Conservation (phyloP, 2,888 invertebrate genomes). For the Drosophila incognita region DNA sequence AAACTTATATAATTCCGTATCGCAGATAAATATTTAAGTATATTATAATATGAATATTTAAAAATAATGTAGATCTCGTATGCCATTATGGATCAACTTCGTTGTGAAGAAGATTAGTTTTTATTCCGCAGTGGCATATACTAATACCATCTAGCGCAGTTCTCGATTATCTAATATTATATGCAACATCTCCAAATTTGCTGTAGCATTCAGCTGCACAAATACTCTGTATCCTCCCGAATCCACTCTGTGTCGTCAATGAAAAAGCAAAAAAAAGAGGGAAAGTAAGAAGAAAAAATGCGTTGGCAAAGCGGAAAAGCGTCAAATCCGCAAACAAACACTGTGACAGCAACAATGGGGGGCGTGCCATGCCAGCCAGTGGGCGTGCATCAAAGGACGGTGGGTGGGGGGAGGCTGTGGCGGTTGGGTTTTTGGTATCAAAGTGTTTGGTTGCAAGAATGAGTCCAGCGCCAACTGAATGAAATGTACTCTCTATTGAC, state of each 20-base stretch:
- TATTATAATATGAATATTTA: neutral
- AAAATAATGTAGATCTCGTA: neutral
- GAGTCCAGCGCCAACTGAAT: slow-evolving; percentile 67
- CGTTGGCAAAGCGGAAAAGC: slow-evolving; percentile 71
- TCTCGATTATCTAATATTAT: slow-evolving; percentile 13
- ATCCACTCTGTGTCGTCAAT: neutral
- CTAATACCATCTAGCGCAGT: neutral
- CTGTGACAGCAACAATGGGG: slow-evolving; percentile 75
- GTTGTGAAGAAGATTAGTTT: neutral
- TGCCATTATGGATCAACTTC: neutral
- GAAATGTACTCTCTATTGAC: slow-evolving; percentile 80
- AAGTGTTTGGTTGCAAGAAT: slow-evolving; percentile 15
- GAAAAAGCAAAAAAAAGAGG: slow-evolving; percentile 13
- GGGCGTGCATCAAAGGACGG: neutral
- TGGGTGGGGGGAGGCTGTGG: slow-evolving; percentile 1
- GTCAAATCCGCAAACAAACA: slow-evolving; percentile 81
- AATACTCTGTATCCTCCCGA: slow-evolving; percentile 35
- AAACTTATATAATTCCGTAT: slow-evolving; percentile 3
- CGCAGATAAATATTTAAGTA: neutral
- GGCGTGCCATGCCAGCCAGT: slow-evolving; percentile 39
- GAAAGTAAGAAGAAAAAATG: slow-evolving; percentile 44
- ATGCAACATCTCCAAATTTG: slow-evolving; percentile 19
- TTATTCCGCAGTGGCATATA: neutral
- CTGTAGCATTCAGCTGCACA: slow-evolving; percentile 32
- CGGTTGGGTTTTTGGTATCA: neutral